These are phyloP conservation scores for Syngnathus floridae DNA, from an alignment of 2,113 vertebrate species.

Conservation along the genomic window DNA sequence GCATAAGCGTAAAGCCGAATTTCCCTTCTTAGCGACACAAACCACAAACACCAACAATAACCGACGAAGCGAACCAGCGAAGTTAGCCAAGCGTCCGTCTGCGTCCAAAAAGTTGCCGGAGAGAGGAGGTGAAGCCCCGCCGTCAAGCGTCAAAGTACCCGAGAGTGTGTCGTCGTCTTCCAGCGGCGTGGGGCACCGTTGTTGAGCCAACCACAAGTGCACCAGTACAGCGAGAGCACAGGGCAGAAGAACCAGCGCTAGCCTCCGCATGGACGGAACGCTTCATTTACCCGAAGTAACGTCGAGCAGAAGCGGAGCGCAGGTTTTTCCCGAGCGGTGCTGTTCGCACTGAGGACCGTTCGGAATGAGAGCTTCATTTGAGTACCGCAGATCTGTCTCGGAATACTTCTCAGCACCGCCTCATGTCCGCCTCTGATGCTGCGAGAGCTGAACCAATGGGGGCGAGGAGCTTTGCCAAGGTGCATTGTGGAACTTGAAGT, in stretches of 20 bases:
- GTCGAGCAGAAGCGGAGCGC: constrained; percentile 39
- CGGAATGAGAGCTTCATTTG: constrained; percentile 38
- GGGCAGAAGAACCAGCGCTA: constrained; percentile 77
- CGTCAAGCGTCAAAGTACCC: constrained; percentile 51
- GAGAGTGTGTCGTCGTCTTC: constrained; percentile 50
- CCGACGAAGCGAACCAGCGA: constrained; percentile 5
- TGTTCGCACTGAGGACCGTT: constrained; percentile 28
- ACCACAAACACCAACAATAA: constrained; percentile 1
- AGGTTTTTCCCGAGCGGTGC: constrained; percentile 43
- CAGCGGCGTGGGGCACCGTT: constrained; percentile 56
- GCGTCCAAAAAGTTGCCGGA: constrained; percentile 41
- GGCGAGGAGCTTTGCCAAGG: constrained; percentile 14
- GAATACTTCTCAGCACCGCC: constrained; percentile 31
- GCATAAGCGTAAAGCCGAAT: background rate
- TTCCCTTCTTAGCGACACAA: constrained; percentile 20
- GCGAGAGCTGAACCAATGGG: constrained; percentile 60
- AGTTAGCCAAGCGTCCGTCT: constrained; percentile 26
- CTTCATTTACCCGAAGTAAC: constrained; percentile 55
- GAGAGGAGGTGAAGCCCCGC: constrained; percentile 12
- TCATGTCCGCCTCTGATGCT: constrained; percentile 56
- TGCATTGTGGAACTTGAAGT: constrained; percentile 61
- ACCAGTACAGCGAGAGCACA: constrained; percentile 84
- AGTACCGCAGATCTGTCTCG: constrained; percentile 41
- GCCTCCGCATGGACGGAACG: constrained; percentile 84
- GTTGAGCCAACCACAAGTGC: constrained; percentile 81